Evolutionary conservation across 2,797 vertebrate genomes (phyloP).

Genomic region (Scolopax rusticola): DNA sequence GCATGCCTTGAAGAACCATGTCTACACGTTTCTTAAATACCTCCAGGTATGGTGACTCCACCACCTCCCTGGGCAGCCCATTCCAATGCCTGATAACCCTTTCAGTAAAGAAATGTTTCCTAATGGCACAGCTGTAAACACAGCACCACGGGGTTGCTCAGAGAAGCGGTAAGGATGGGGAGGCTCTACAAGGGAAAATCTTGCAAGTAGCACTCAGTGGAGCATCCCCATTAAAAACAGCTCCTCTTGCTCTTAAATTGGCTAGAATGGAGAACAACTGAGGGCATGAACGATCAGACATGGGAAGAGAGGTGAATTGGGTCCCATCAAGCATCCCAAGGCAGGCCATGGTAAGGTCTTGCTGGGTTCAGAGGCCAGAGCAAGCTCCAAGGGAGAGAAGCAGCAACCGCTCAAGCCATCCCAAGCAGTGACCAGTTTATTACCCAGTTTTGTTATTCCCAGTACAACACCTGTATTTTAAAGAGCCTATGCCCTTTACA

Average conservation of each 20-base stretch:
- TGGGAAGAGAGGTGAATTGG: neutral
- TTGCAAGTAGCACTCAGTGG: neutral
- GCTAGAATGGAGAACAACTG: neutral
- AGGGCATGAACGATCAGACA: neutral
- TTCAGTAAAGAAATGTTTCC: too few relatives aligned
- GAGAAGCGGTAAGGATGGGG: neutral
- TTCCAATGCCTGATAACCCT: too few relatives aligned
- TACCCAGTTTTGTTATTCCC: neutral
- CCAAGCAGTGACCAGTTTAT: neutral
- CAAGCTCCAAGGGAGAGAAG: neutral
- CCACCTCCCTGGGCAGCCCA: too few relatives aligned
- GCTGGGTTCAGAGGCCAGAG: neutral
- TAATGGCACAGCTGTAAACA: too few relatives aligned
- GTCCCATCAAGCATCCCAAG: neutral
- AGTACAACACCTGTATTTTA: neutral
- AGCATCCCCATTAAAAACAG: neutral
- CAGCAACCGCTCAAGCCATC: neutral
- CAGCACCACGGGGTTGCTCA: accelerated
- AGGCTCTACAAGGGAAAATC: too few relatives aligned
- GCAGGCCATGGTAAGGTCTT: neutral
- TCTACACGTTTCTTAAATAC: too few relatives aligned
- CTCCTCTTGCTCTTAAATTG: neutral
- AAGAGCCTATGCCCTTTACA: neutral
- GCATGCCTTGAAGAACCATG: too few relatives aligned
- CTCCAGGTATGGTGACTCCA: too few relatives aligned